Evolutionary conservation across 2,113 vertebrate genomes (phyloP).

Genomic region (Hippotragus niger): DNA sequence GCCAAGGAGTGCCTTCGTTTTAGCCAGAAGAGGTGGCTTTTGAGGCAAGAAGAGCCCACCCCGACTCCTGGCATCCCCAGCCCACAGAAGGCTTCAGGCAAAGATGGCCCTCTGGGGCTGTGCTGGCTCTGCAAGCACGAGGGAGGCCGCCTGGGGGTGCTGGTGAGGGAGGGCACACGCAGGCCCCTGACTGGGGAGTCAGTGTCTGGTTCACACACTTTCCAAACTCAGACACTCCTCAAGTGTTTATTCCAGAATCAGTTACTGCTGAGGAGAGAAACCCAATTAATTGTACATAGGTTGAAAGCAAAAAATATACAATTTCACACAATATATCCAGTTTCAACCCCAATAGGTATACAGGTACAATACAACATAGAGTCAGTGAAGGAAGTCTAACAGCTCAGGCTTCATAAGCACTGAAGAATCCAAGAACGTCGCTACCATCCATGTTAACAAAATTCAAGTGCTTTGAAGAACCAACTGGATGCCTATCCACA

Average conservation of each 20-base stretch:
- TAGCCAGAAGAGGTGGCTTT: background rate
- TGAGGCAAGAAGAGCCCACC: background rate
- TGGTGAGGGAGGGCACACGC: background rate
- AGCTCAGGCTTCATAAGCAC: background rate
- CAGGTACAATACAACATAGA: background rate
- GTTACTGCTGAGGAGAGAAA: background rate
- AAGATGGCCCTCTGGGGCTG: background rate
- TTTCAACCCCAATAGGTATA: background rate
- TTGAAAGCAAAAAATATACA: background rate
- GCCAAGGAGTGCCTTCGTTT: too few species aligned
- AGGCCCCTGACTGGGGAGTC: background rate
- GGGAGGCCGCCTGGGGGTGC: background rate
- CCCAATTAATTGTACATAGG: background rate
- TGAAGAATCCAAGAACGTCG: rapidly evolving
- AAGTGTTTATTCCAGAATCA: conserved; percentile 31
- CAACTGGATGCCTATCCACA: background rate
- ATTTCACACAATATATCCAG: background rate
- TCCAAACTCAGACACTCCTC: background rate
- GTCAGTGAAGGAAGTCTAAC: background rate
- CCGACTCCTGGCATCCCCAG: background rate
- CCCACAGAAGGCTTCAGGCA: background rate
- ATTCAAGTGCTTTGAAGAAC: background rate
- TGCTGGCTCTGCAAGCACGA: background rate
- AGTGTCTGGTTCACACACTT: background rate
- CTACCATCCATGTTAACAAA: rapidly evolving